Evolutionary conservation across 2,797 vertebrate genomes (phyloP), one percentile per base, ranked within the genome.

Genomic region (Alfaro cultratus): DNA sequence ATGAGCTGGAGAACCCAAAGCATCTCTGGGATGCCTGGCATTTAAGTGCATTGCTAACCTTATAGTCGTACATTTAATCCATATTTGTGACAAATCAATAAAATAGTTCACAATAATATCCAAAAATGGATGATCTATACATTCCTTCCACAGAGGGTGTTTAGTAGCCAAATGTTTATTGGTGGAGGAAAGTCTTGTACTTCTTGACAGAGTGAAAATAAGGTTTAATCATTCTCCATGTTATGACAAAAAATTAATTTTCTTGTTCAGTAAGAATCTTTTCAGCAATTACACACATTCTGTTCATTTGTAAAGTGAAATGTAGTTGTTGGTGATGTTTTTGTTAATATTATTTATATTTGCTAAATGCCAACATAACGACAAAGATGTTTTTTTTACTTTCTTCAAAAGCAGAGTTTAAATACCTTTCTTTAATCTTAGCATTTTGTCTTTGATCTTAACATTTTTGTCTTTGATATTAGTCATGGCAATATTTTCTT

Each of bases 21-120:
- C 67, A 62, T 85, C 78, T 80, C 75, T 80, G 75, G 75, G 75
- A 90, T 79, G 76, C 73, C 60, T 91, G 88, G 86, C 90, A 94
- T 93, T 93, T 90, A 43, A 88, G 70, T 84, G 78, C 46, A 1
- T 79, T 77, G 39, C 64, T 39, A 85, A 82, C 79, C 74, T 85
- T 85, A 36, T 81, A 80, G 53, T 79, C 43, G 45, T 62, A 47
- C 45, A 79, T 86, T 81, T 83, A 29, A 80, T 78, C 47, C 45
- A 75, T 62, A 77, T 39, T 71, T 73, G 39, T 18, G 68, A 6
- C 55, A 73, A 39, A 73, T 79, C 45, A 26, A 79, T 36, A 39
- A 82, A 80, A 76, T 18, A 62, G n/a, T 53, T 51, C 41, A 71
- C 26, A 45, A 9, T 47, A 77, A 47, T 57, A 11, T 49, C 10